phyloP scores from a whole-genome alignment of 2,888 invertebrate genomes.

The Himalopsyche anomala region DNA sequence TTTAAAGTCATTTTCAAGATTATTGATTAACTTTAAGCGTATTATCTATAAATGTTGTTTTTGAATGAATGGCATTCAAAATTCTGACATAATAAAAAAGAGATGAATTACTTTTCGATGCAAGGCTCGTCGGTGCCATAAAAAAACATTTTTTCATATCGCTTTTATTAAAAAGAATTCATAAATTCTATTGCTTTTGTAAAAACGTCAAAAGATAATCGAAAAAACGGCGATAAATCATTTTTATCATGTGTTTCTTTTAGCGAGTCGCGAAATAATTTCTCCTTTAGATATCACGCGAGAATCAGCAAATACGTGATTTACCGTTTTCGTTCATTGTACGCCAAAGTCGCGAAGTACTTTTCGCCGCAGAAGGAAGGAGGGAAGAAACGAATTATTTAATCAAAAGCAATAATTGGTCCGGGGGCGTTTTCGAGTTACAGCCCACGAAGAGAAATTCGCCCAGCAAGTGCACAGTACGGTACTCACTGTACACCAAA shows the following conservation, averaged over 20 bases:
- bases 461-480: background rate
- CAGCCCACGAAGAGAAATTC: conserved; percentile 46
- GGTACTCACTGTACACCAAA: background rate
- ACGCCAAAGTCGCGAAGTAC: background rate
- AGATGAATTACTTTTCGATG: too few species aligned
- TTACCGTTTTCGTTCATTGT: conserved; percentile 48
- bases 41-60: too few species aligned
- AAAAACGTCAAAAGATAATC: background rate
- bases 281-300: conserved; percentile 48
- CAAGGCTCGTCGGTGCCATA: too few species aligned
- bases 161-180: background rate
- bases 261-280: conserved; percentile 24
- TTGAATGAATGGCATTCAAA: too few species aligned
- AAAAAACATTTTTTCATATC: background rate
- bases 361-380: conserved; percentile 17
- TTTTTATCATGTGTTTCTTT: background rate
- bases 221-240: background rate
- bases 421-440: conserved; percentile 50
- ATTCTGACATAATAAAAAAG: too few species aligned
- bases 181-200: background rate
- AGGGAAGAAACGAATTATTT: conserved; percentile 56
- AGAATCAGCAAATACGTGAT: conserved; percentile 45
- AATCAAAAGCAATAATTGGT: conserved; percentile 59
- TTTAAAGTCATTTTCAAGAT: too few species aligned
- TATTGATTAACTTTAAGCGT: too few species aligned